Evolutionary conservation across 2,113 vertebrate species (phyloP).

Genomic region (Bos indicus): DNA sequence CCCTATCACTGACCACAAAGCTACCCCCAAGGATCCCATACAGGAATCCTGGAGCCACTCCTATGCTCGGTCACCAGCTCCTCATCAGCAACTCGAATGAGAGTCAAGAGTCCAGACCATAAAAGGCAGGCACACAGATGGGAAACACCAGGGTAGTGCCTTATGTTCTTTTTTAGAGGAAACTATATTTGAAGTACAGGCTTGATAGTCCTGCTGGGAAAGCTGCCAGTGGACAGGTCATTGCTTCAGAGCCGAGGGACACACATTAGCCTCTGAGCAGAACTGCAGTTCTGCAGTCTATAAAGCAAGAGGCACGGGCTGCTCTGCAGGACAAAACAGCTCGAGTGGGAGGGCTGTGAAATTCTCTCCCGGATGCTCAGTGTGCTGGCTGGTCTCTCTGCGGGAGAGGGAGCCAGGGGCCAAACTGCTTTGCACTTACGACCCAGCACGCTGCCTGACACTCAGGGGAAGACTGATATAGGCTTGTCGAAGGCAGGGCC

Average conservation of each 20-base stretch:
- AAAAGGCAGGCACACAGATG: background rate
- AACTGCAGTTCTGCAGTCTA: background rate
- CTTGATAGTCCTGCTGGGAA: background rate
- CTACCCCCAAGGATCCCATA: rapidly evolving
- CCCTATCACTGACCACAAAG: background rate
- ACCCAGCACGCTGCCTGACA: background rate
- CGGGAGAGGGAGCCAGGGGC: background rate
- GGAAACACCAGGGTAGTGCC: background rate
- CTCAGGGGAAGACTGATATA: background rate
- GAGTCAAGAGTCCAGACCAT: background rate
- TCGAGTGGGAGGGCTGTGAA: background rate
- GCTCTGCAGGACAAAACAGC: background rate
- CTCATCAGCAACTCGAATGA: background rate
- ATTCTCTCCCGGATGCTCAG: background rate
- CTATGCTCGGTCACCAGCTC: background rate
- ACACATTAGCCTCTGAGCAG: background rate
- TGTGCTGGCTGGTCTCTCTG: background rate
- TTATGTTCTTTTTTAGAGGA: background rate
- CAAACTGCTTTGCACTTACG: background rate
- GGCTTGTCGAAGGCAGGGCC: background rate
- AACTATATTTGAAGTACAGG: background rate
- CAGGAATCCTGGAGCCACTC: background rate
- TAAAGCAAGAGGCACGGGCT: background rate
- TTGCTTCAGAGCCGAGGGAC: background rate
- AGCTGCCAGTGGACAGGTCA: background rate